Evolutionary conservation across 2,113 vertebrate genomes (phyloP), one percentile per base, ranked within the genome.

Genomic region (Protobothrops mucrosquamatus): DNA sequence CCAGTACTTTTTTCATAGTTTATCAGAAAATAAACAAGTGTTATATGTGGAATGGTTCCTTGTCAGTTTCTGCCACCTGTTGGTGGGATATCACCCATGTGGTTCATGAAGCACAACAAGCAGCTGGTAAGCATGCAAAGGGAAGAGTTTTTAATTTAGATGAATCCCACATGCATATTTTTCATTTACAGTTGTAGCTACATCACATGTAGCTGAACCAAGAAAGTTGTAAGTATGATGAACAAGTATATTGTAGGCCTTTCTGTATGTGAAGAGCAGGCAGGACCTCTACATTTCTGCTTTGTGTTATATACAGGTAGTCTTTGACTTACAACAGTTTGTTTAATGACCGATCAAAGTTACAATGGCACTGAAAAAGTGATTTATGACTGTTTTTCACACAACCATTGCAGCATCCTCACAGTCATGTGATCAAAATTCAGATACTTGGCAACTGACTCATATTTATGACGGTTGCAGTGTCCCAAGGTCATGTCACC

Each of bases 11-110:
- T 93, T 88, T 29, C 90, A 92, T 43, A 87, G 39, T 94, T 94
- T 85, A 93, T 89, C 39, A 34, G 11, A 1, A 93, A 64, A 8
- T 4, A 81, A 87, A 51, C 12, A 9, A 1, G 1, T 0, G 2
- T 0, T 55, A 81, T 85, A 85, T 48, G 39, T 64, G 85, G 1
- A 34, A 0, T 18, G 2, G 18, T 96, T 91, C 29, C 90, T 91
- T 3, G 69, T 92, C 88, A 43, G 59, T 87, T 92, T 93, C 96
- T 96, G 96, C 95, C 93, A 95, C 93, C 95, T 96, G 2, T 90
- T 26, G 43, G 95, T 92, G 86, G 91, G 0, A 10, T 39, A 22
- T 6, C n/a, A 51, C 46, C 51, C 48, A 46, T 64, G 39, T 15
- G 26, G 34, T 59, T 22, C 7, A 2, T 93, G 92, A 89, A 91